Conservation (phyloP, 1,140 invertebrate genomes). For the Aphaenogaster floridana region DNA sequence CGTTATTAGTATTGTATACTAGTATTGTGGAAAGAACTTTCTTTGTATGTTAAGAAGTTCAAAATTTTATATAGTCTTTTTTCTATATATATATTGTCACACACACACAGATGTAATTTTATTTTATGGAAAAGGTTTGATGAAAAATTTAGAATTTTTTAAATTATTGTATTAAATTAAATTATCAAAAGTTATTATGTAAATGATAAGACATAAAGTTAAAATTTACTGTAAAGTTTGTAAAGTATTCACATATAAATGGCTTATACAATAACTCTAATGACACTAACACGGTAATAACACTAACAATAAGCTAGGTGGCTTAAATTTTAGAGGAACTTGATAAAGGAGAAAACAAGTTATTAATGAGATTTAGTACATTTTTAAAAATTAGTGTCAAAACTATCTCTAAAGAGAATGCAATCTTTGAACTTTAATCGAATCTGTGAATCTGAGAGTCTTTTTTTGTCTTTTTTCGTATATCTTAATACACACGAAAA, state of each 20-base stretch:
- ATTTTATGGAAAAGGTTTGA: background rate
- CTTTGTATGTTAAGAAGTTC: background rate
- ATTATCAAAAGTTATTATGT: background rate
- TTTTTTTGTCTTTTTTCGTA: background rate
- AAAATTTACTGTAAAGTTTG: background rate
- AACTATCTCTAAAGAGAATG: background rate
- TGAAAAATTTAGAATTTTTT: background rate
- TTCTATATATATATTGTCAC: background rate
- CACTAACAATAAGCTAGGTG: background rate
- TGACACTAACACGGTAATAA: background rate
- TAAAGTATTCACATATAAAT: background rate
- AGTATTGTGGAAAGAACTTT: background rate
- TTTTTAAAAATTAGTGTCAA: background rate
- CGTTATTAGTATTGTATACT: background rate
- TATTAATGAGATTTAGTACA: slow-evolving; percentile 14
- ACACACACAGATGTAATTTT: background rate
- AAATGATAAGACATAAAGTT: background rate
- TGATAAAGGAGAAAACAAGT: background rate
- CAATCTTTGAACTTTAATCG: background rate
- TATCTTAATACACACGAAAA: background rate
- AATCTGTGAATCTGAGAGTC: background rate
- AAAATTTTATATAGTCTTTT: background rate
- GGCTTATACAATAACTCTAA: background rate
- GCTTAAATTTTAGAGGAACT: background rate
- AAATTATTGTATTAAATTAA: background rate